A percentile compares a stretch with the other conserved stretches of the same genome.
Evolutionary conservation across 2,888 invertebrate species (phyloP).

Genomic region (Mesorhabditis belari): DNA sequence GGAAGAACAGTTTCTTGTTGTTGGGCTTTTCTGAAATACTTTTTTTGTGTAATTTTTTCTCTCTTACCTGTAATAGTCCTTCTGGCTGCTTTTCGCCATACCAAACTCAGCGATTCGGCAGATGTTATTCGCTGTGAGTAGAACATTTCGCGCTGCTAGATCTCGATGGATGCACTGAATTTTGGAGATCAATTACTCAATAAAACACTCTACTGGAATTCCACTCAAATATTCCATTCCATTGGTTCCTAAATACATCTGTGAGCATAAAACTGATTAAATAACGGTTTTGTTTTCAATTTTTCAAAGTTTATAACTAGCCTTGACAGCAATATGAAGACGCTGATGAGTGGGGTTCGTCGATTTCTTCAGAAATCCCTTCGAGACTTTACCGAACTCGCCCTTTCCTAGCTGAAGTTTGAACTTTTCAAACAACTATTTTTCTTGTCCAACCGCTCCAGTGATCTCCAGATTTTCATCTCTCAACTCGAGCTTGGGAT

Average conservation of each 20-base stretch:
- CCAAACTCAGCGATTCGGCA: constrained; percentile 97
- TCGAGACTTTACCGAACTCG: constrained; percentile 26
- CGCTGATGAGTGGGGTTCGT: constrained; percentile 9
- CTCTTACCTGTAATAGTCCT: constrained; percentile 31
- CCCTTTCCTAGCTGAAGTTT: constrained; percentile 23
- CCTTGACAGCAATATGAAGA: constrained; percentile 30
- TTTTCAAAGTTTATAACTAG: no score
- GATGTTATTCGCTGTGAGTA: constrained; percentile 84
- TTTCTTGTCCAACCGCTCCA: constrained; percentile 1
- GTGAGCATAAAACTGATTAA: constrained; percentile 74
- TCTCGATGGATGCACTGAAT: constrained; percentile 74
- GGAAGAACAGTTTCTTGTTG: constrained; percentile 83
- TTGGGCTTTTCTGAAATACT: no score
- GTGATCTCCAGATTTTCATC: constrained; percentile 10
- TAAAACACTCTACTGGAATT: constrained; percentile 67
- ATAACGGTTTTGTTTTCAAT: no score
- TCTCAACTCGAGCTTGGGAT: constrained; percentile 14
- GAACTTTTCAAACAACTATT: background rate
- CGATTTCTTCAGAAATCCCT: constrained; percentile 16
- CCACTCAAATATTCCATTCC: constrained; percentile 96
- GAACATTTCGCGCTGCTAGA: constrained; percentile 87
- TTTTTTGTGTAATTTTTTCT: no score
- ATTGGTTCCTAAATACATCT: constrained; percentile 87
- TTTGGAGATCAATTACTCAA: background rate
- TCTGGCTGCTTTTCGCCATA: constrained; percentile 83